phyloP scores from a whole-genome alignment of 2,888 invertebrate genomes.

The Pterostichus madidus region DNA sequence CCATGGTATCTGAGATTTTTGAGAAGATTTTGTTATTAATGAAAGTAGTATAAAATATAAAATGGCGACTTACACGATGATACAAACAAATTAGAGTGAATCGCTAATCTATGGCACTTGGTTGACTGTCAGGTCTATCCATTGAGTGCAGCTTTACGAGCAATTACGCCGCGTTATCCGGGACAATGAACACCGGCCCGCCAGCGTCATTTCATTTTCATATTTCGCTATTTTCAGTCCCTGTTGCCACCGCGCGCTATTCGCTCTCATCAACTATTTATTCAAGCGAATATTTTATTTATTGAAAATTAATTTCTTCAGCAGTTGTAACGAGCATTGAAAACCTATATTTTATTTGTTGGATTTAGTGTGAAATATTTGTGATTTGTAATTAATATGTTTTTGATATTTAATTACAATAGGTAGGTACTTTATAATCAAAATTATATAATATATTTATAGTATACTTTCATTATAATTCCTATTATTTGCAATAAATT shows the following conservation, averaged over 20 bases:
- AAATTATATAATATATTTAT: too few species aligned
- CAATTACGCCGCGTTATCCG: slow-evolving; percentile 47
- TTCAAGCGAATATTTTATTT: slow-evolving; percentile 33
- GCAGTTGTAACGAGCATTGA: background rate
- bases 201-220: slow-evolving; percentile 46
- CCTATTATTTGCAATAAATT: too few species aligned
- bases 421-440: background rate
- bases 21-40: too few species aligned
- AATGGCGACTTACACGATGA: background rate
- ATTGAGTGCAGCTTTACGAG: slow-evolving; percentile 36
- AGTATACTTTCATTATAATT: too few species aligned
- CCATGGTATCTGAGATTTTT: too few species aligned
- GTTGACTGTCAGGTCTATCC: background rate
- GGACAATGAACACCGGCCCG: slow-evolving; percentile 33
- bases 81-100: slow-evolving; percentile 41
- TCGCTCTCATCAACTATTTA: slow-evolving; percentile 34
- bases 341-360: slow-evolving; percentile 8
- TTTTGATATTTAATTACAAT: background rate
- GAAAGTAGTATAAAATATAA: too few species aligned
- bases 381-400: background rate
- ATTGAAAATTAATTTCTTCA: slow-evolving; percentile 46
- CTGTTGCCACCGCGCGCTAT: slow-evolving; percentile 5
- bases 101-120: slow-evolving; percentile 22
- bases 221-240: slow-evolving; percentile 36
- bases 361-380: background rate